Base-by-base conservation (phyloP, 2,888 invertebrate species). In the Dicyrtomina minuta region DNA sequence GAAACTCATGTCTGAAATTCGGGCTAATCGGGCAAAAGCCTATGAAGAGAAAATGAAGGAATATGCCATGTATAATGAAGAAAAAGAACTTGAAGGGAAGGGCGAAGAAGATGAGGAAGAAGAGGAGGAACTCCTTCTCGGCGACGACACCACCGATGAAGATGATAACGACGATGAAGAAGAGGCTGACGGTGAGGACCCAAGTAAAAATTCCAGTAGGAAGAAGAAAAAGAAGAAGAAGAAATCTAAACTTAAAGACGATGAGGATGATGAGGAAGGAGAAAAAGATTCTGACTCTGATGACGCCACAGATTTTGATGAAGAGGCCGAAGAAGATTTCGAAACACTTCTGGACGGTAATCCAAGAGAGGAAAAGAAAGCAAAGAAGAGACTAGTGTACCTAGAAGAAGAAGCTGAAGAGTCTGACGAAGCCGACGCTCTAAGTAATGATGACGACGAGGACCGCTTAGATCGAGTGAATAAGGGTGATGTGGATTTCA, bases 81-180 rank as follows among this genome's bases (percentile, higher is more conserved):
- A 79, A 70, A 69, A 68, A n/a, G 80, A 81, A 33, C 39, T 74
- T 39, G 70, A 70, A 24, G 68, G 69, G 17, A 70, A 70, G 46
- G 61, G 55, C 27, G 58, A 71, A 5, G 66, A 70, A 5, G 61
- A 70, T 22, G 64, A 59, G 20, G 55, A 43, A 8, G 64, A 70
- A 33, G 80, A 82, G n/a, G 81, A 80, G 74, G 82, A 83, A 66
- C 84, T 84, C 64, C 82, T 83, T 12, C 82, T 81, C 66, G 83
- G 83, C 72, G 80, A 80, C 33, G 59, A 68, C 12, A 75, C 74
- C 53, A 71, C 73, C 13, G 78, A 75, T 55, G 72, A 75, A 83
- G 75, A 79, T 22, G 68, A 72, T 43, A 72, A 70, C 26, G 71
- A 75, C 10, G 72, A 74, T 17, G 66, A 51, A 49, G 58, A 74